Conservation (phyloP, 2,113 vertebrate genomes). For the Clarias magur region DNA sequence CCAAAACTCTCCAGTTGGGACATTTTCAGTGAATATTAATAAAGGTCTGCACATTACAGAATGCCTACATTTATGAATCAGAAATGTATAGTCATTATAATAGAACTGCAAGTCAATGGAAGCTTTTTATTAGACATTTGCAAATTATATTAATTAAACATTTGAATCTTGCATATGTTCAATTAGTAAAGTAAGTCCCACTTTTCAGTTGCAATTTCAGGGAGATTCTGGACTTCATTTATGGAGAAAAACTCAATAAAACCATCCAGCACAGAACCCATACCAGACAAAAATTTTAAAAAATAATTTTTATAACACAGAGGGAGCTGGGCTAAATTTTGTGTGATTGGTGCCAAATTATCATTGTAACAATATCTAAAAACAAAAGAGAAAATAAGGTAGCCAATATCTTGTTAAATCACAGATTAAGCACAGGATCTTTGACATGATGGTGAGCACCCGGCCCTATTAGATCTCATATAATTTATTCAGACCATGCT, state of each 20-base stretch:
- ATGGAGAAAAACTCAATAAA: not conserved
- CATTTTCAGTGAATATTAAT: conserved; percentile 71
- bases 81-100: not conserved
- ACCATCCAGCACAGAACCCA: not conserved
- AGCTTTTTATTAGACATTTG: not conserved
- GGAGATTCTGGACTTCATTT: not conserved
- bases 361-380: not conserved
- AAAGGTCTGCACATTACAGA: conserved; percentile 61
- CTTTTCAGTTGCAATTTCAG: not conserved
- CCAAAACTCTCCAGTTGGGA: conserved; percentile 70
- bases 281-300: not conserved
- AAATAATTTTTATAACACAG: not conserved
- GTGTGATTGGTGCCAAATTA: not conserved
- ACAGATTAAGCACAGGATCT: not conserved
- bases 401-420: too few relatives aligned
- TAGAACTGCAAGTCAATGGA: not conserved
- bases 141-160: not conserved
- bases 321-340: not conserved
- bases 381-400: not conserved
- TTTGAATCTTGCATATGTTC: not conserved
- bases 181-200: not conserved
- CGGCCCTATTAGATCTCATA: not conserved
- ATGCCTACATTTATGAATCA: not conserved
- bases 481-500: not conserved
- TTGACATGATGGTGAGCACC: not conserved